These are phyloP conservation scores for Bembecia ichneumoniformis DNA, from an alignment of 2,888 invertebrate genomes.

Conservation along the genomic window DNA sequence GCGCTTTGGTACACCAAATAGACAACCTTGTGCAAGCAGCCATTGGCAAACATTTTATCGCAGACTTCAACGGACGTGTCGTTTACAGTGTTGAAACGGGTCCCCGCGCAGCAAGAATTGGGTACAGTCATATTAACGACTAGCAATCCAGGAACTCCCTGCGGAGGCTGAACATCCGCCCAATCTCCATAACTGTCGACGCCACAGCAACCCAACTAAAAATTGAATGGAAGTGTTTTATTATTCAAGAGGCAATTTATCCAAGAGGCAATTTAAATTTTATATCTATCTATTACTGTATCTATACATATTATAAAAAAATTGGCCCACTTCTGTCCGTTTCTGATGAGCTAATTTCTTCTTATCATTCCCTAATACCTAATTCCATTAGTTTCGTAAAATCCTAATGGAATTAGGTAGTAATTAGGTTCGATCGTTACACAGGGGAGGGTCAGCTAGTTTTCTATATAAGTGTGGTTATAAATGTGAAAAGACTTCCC, in stretches of 20 bases:
- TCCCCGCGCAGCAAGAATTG: constrained; percentile 71
- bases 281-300: no score
- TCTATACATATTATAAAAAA: no score
- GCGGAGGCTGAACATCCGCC: constrained; percentile 40
- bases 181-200: constrained; percentile 76
- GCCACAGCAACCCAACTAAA: constrained; percentile 79
- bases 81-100: constrained; percentile 19
- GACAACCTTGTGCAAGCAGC: constrained; percentile 75
- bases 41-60: constrained; percentile 57
- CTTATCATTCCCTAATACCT: no score
- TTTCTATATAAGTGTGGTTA: no score
- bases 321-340: no score
- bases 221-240: constrained; percentile 6
- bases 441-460: no score
- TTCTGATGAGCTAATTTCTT: no score
- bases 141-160: constrained; percentile 32
- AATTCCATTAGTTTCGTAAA: no score
- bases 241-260: no score
- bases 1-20: constrained; percentile 79
- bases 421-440: no score
- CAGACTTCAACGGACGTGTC: constrained; percentile 34
- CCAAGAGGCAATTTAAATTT: no score
- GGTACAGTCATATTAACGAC: constrained; percentile 66
- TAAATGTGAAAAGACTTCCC: background rate
- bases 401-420: no score